phyloP scores from a whole-genome alignment of 2,888 invertebrate genomes.

The Cephus runcator region DNA sequence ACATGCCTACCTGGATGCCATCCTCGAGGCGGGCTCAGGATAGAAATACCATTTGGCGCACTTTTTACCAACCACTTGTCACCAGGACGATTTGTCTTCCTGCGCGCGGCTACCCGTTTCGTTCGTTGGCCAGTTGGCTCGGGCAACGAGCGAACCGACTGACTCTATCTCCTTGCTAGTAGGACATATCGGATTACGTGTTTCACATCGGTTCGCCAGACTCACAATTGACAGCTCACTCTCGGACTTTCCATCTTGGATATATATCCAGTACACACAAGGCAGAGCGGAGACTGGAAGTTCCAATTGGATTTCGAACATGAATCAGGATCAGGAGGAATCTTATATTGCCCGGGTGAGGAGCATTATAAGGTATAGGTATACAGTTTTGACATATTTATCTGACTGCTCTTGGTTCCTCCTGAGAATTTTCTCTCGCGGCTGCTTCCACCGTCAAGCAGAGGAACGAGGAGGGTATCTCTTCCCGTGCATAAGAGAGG shows the following conservation, averaged over 20 bases:
- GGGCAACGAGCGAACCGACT: conserved; percentile 37
- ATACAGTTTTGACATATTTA: conserved; percentile 48
- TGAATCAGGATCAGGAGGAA: conserved; percentile 14
- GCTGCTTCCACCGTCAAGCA: conserved; percentile 12
- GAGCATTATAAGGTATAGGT: conserved; percentile 22
- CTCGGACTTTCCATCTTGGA: not conserved
- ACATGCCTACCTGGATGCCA: not conserved
- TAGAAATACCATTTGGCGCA: conserved; percentile 1
- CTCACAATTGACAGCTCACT: conserved; percentile 34
- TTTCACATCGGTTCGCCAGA: conserved; percentile 20
- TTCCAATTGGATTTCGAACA: not conserved
- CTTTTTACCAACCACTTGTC: conserved; percentile 56
- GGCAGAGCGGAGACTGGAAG: not conserved
- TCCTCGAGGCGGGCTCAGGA: not conserved
- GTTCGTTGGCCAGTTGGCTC: not conserved
- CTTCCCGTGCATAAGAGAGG: conserved; percentile 7
- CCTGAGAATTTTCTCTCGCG: conserved; percentile 36
- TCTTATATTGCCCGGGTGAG: conserved; percentile 44
- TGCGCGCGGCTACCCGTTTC: not conserved
- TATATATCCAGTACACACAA: not conserved
- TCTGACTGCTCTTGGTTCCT: conserved; percentile 44
- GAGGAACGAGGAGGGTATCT: conserved; percentile 10
- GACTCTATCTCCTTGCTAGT: conserved; percentile 57
- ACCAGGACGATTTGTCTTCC: conserved; percentile 51
- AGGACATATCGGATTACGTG: conserved; percentile 58